Evolutionary conservation across 2,888 invertebrate genomes (phyloP).

Genomic region (Choristoneura rosaceana): DNA sequence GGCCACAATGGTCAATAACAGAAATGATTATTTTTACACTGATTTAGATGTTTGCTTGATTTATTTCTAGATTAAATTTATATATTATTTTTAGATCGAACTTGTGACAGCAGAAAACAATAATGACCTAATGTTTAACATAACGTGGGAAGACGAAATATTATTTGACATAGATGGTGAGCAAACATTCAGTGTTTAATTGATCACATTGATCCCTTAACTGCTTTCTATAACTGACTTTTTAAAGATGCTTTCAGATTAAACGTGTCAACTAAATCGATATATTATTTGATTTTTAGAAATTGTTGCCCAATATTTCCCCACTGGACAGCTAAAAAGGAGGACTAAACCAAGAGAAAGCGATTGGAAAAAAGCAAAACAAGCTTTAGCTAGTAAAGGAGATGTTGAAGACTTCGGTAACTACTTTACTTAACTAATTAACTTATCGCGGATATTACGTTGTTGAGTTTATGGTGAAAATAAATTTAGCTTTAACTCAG

Average conservation of each 20-base stretch:
- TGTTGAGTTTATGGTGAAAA: no score
- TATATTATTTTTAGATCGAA: conserved; percentile 20
- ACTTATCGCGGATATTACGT: no score
- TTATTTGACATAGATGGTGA: conserved; percentile 64
- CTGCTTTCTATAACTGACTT: background rate
- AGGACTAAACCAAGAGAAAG: conserved; percentile 49
- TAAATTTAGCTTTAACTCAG: no score
- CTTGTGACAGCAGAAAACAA: conserved; percentile 23
- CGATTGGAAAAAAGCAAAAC: conserved; percentile 57
- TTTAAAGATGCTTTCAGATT: background rate
- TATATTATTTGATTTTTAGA: conserved; percentile 39
- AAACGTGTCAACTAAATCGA: background rate
- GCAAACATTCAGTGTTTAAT: conserved; percentile 32
- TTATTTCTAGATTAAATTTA: background rate
- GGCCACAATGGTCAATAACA: no score
- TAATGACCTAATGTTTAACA: conserved; percentile 51
- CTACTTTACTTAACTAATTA: background rate
- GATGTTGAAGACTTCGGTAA: conserved; percentile 42
- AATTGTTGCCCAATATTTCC: conserved; percentile 46
- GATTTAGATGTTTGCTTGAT: background rate
- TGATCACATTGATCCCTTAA: background rate
- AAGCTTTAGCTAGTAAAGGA: conserved; percentile 44
- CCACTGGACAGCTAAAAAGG: conserved; percentile 39
- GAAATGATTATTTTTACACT: no score
- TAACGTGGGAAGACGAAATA: conserved; percentile 58